Base-by-base conservation (phyloP, 2,113 vertebrate genomes). In the Melanotaenia duboulayi region DNA sequence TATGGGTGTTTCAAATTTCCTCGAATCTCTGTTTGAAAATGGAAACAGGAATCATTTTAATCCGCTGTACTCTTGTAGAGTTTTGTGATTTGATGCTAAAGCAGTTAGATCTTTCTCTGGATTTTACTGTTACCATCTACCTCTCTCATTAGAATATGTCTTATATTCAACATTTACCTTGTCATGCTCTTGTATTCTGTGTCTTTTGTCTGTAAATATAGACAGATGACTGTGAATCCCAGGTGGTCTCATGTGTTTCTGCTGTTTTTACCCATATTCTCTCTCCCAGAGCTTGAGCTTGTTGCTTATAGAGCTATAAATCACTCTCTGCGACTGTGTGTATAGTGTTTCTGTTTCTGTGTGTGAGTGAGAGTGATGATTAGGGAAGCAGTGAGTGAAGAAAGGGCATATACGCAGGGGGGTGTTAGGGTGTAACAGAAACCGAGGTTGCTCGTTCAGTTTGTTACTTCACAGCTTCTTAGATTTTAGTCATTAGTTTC, bases 281-380 rank as follows among this genome's bases (percentile, higher is more conserved):
- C 66, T 70, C 56, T 49, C 65, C 25, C 50, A 40, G 63, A 55
- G 48, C 74, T 35, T 52, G 32, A 75, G 57, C 25, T 63, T 62
- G 63, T 44, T 70, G 50, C 65, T 65, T 74, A 82, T 68, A 46
- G 8, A 52, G 46, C 72, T 35, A 78, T 85, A 87, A 83, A 85
- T 90, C 75, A 85, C 8, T 40, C 8, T 40, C 4, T 54, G 1
- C 20, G 24, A n/a, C 17, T n/a, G 44, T 61, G 20, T 65, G 4
- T 42, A 17, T 22, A n/a, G 23, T 71, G 51, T 59, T 16, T 65
- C 23, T 83, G 14, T 56, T 4, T 46, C 40, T 37, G 25, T 58
- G 11, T 51, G 16, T 63, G 35, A 25, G 16, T 32, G 12, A 61
- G 14, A 23, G 50, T 57, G n/a, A 24, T 76, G 50, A 68, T 78